These are phyloP conservation scores for Dryadula phaetusa DNA, from an alignment of 2,888 invertebrate species.

Conservation along the genomic window DNA sequence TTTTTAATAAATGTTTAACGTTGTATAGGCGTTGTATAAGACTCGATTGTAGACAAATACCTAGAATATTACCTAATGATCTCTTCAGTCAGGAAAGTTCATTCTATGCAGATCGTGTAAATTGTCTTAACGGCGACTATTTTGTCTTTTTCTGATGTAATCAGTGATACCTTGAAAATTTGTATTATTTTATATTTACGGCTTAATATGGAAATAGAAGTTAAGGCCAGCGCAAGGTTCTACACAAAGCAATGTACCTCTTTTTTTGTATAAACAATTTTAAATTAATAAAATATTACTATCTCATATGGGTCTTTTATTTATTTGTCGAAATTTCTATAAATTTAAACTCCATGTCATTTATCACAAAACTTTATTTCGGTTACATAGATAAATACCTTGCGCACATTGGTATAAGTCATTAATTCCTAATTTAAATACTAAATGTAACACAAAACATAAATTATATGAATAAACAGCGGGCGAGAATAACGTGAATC, in stretches of 20 bases:
- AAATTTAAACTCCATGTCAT: slow-evolving; percentile 22
- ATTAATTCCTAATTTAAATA: slow-evolving; percentile 10
- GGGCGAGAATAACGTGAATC: neutral
- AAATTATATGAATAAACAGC: neutral
- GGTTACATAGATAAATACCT: slow-evolving; percentile 20
- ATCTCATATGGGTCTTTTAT: slow-evolving; percentile 44
- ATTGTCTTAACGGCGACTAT: neutral
- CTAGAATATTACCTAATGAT: slow-evolving; percentile 11
- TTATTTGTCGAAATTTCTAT: slow-evolving; percentile 9
- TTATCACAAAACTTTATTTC: slow-evolving; percentile 36
- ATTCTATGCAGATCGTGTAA: slow-evolving; percentile 4
- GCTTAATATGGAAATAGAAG: slow-evolving; percentile 51
- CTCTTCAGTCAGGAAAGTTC: slow-evolving; percentile 13
- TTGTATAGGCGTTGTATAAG: neutral
- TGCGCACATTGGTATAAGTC: slow-evolving; percentile 20
- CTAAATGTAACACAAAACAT: slow-evolving; percentile 23
- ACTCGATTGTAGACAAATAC: neutral
- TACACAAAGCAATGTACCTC: slow-evolving; percentile 70
- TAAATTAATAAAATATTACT: slow-evolving; percentile 63
- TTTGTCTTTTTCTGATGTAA: neutral
- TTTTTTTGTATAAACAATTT: slow-evolving; percentile 65
- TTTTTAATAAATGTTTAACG: slow-evolving; percentile 13
- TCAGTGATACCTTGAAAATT: neutral
- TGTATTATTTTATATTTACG: slow-evolving; percentile 19
- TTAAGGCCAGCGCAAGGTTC: slow-evolving; percentile 63